Base-by-base conservation (phyloP, 2,888 invertebrate species). In the Mantis religiosa region DNA sequence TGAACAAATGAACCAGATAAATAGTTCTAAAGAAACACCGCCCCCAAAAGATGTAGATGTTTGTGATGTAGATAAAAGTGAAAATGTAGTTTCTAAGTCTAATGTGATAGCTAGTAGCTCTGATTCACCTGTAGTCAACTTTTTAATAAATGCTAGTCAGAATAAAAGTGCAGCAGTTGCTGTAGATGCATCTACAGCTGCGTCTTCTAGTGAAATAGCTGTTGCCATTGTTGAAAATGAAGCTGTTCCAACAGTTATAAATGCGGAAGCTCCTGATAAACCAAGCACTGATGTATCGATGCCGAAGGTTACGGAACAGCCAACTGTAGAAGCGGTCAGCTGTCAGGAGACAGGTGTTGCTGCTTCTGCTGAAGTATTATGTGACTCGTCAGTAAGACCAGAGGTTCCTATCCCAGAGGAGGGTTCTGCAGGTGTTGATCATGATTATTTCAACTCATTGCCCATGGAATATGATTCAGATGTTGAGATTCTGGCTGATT, bases 381-480 rank as follows among this genome's bases (percentile, higher is more conserved):
- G 85, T 25, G 85, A 85, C 47, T 85, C 85, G 7, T 85, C 85
- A 27, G 20, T 83, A 83, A 83, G 28, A 83, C 28, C 28, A 28
- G 85, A 85, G 27, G 85, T 85, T 28, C 85, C 85, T 12, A 28
- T 85, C 15, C 34, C 85, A 34, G 30, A 28, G 28, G 85, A 85
- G 20, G 47, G 41, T 34, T 85, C 30, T 85, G 20, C 14, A 20
- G 27, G 25, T 15, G 85, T 30, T 27, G 85, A 41, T 27, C 41
- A 85, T 85, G 83, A 83, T 83, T 83, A 30, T 27, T 71, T 71
- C 3, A 71, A 71, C 54, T 71, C 54, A 14, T 4, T 71, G 54
- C 54, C 54, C 4, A 30, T 30, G 30, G 87, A 87, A 28, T 87
- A 87, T 82, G 88, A 88, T 54, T 84, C 88, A n/a, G 88, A 88